These are phyloP conservation scores for Eclectus roratus DNA, from an alignment of 2,113 vertebrate genomes.

Conservation along the genomic window DNA sequence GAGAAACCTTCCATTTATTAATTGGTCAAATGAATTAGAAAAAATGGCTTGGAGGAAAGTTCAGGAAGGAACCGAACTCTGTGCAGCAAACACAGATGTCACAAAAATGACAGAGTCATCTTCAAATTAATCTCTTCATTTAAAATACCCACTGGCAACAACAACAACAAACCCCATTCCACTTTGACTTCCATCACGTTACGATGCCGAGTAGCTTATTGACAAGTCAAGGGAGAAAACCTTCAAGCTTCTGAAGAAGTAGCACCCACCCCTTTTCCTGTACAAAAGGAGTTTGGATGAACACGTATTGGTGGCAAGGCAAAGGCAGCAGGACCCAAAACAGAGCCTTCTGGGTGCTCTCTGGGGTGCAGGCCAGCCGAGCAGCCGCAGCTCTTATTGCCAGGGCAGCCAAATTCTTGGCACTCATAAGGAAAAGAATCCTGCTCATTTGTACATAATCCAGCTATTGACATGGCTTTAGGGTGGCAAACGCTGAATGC, in stretches of 20 bases:
- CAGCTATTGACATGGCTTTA: conserved; percentile 20
- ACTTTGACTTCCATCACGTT: accelerated
- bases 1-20: not conserved
- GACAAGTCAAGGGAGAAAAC: not conserved
- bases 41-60: not conserved
- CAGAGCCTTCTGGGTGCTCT: not conserved
- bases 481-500: not conserved
- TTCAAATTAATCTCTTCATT: not conserved
- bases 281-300: not conserved
- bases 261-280: not conserved
- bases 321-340: not conserved
- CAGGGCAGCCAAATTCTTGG: not conserved
- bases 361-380: not conserved
- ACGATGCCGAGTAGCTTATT: not conserved
- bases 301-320: not conserved
- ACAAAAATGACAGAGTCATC: not conserved
- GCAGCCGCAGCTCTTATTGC: conserved; percentile 23
- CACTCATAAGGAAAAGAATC: not conserved
- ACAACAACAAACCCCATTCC: not conserved
- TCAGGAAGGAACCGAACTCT: not conserved
- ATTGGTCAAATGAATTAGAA: not conserved
- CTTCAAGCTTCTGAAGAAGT: not conserved
- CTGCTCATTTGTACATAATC: not conserved
- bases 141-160: not conserved
- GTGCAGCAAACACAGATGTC: not conserved